A percentile compares a stretch with the other conserved stretches of the same genome.
These are phyloP conservation scores for Acutogordius australiensis DNA, from an alignment of 2,888 invertebrate species.

Conservation along the genomic window DNA sequence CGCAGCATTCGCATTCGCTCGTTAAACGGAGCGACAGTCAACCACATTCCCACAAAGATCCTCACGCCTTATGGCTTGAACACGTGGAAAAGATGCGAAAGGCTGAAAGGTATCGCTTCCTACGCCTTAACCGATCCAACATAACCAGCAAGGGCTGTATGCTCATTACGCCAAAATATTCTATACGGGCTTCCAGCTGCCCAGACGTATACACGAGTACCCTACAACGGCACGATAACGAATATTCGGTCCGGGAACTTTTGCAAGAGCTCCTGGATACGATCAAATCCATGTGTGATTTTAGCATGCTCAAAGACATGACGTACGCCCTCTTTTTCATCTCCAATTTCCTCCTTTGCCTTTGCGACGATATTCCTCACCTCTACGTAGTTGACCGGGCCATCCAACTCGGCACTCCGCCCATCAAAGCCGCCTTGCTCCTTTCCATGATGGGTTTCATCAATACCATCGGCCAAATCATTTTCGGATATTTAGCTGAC, in stretches of 20 bases:
- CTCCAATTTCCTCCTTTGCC: slow-evolving; percentile 57
- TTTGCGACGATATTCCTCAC: slow-evolving; percentile 68
- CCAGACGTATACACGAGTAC: slow-evolving; percentile 61
- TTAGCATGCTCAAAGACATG: slow-evolving; percentile 45
- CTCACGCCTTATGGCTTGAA: neutral
- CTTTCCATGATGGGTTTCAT: slow-evolving; percentile 57
- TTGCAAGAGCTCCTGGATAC: neutral
- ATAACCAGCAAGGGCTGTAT: slow-evolving; percentile 54
- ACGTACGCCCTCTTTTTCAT: slow-evolving; percentile 49
- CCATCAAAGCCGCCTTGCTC: slow-evolving; percentile 39
- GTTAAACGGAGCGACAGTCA: no score
- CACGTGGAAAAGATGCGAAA: slow-evolving; percentile 6
- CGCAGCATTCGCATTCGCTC: no score
- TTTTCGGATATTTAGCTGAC: slow-evolving; percentile 62
- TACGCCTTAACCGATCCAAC: slow-evolving; percentile 33
- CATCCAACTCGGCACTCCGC: slow-evolving; percentile 36
- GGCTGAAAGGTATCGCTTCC: slow-evolving; percentile 21
- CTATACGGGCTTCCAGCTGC: slow-evolving; percentile 52
- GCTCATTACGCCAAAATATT: slow-evolving; percentile 48
- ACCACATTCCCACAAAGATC: neutral
- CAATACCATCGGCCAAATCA: slow-evolving; percentile 61
- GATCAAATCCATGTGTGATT: slow-evolving; percentile 34
- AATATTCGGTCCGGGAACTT: neutral
- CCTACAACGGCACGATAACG: slow-evolving; percentile 26
- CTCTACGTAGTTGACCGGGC: slow-evolving; percentile 64